A percentile compares a stretch with the other conserved stretches of the same genome.
phyloP scores from a whole-genome alignment of 2,113 vertebrate genomes.

The Heliornis fulica region DNA sequence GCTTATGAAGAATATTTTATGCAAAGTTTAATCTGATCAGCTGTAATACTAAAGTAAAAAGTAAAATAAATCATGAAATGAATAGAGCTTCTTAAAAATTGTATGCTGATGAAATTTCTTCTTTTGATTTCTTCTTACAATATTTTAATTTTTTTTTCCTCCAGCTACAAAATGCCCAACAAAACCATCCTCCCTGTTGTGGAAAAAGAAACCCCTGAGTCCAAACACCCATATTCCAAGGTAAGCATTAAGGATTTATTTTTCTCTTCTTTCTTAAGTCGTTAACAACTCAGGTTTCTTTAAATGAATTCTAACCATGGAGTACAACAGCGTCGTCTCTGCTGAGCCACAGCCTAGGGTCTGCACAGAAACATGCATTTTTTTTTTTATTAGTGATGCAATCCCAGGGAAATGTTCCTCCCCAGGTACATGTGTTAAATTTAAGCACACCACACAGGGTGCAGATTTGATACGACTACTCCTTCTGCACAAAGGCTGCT shows the following conservation, averaged over 20 bases:
- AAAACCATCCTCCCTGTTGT: neutral
- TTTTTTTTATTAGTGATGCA: neutral
- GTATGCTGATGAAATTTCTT: neutral
- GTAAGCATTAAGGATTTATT: neutral
- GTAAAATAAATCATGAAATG: neutral
- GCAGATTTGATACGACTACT: fast-evolving
- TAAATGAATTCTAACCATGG: neutral
- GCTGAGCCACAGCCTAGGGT: neutral
- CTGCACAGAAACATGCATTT: neutral
- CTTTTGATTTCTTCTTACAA: neutral
- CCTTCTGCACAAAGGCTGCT: neutral
- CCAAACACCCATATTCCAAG: neutral
- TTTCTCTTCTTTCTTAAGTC: neutral
- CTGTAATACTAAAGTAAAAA: neutral
- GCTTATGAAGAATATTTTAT: neutral
- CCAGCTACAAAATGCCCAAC: neutral
- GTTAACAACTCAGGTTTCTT: neutral
- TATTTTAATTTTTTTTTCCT: neutral
- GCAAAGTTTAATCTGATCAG: neutral
- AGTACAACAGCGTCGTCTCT: fast-evolving
- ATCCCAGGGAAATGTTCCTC: neutral
- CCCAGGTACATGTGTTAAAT: neutral
- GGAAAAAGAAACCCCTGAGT: neutral
- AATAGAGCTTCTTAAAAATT: neutral
- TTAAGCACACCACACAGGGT: fast-evolving